Base-by-base conservation (phyloP, 2,888 invertebrate genomes). In the Drosophila trichaetosa region DNA sequence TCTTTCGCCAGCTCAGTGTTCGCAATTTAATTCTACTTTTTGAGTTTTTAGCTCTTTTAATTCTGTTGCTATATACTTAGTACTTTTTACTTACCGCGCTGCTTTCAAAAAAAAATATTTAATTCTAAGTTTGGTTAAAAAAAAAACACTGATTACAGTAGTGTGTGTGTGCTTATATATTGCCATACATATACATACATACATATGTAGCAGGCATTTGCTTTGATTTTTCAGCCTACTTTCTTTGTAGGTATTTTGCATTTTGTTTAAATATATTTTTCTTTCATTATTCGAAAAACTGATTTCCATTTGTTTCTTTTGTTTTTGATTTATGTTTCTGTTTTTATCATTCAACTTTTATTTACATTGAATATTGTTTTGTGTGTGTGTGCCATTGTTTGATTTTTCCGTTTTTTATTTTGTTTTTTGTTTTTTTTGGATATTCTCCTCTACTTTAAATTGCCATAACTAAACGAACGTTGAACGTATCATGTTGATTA, bases 391-490 rank as follows among this genome's bases (percentile, higher is more conserved):
- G 46, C 24, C 8, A 24, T 46, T 46, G 46, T 24, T 62, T 68
- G 34, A 48, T 65, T 76, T 62, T 38, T 36, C 18, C 38, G 4
- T 51, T 53, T 42, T 16, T 60, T n/a, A 42, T 53, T 58, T 71
- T 13, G n/a, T 56, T 49, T 46, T 31, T 3, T 38, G 7, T 29
- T 29, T 27, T 51, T 46, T 34, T 38, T 53, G n/a, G 34, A 11
- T 49, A 48, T 51, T 36, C 33, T 62, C 36, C 58, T 40, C 69
- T 68, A 69, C 53, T 64, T 69, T 61, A 61, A 74, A 87, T 87
- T 87, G 65, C 74, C 87, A 84, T 87, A 84, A 87, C 87, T 83
- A 89, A 84, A 83, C 73, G 84, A 80, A 88, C 84, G 87, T 89
- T 88, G 73, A 89, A 84, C 89, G 87, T 84, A 76, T 89, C 84